Conservation (phyloP, 2,113 vertebrate species). For the Paracanthobrama guichenoti region DNA sequence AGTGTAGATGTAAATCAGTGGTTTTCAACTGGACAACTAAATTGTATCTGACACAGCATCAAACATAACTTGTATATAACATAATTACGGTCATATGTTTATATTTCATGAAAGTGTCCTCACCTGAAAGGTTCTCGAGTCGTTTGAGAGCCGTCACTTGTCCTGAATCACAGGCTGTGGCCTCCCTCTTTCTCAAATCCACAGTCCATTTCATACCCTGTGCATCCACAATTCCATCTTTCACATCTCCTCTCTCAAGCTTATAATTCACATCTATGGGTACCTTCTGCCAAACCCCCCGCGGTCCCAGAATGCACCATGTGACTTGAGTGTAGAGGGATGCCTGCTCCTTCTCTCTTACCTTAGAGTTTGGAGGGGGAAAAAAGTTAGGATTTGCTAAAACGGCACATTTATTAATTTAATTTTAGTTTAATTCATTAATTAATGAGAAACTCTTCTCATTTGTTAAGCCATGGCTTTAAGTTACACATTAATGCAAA, state of each 20-base stretch:
- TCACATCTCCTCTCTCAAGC: slow-evolving; percentile 55
- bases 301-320: slow-evolving; percentile 64
- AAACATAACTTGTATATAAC: neutral
- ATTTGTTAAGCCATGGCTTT: too few relatives aligned
- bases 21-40: neutral
- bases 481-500: too few relatives aligned
- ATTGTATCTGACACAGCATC: neutral
- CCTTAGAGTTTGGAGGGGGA: slow-evolving; percentile 4
- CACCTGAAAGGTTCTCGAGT: slow-evolving; percentile 63
- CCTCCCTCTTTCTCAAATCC: slow-evolving; percentile 40
- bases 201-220: slow-evolving; percentile 50
- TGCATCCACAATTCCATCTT: slow-evolving; percentile 57
- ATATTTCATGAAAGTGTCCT: neutral
- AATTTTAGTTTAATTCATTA: too few relatives aligned
- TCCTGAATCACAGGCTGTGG: neutral
- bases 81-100: neutral
- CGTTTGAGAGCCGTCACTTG: slow-evolving; percentile 51
- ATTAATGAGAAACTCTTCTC: too few relatives aligned
- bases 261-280: slow-evolving; percentile 61
- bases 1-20: neutral
- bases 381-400: neutral
- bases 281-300: slow-evolving; percentile 62
- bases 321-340: slow-evolving; percentile 54
- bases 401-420: too few relatives aligned
- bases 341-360: slow-evolving; percentile 55